A percentile compares a stretch with the other conserved stretches of the same genome.
Conservation (phyloP, 2,797 vertebrate genomes). For the Myotis pilosus region DNA sequence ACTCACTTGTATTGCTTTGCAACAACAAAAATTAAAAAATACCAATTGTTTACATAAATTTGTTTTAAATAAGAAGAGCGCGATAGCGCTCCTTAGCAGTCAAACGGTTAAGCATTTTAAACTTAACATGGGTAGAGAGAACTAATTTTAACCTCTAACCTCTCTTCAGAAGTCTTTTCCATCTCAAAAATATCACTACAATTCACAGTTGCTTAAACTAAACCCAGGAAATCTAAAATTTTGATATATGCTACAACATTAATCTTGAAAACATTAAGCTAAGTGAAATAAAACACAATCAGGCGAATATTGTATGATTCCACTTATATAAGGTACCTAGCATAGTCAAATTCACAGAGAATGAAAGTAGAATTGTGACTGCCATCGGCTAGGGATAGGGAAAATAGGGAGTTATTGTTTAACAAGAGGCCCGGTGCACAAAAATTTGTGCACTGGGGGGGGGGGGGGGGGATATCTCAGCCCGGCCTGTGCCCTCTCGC, state of each 20-base stretch:
- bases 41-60: too few relatives aligned
- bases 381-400: not conserved
- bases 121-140: not conserved
- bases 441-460: too few relatives aligned
- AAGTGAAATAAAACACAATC: slow-evolving; percentile 43
- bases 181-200: slow-evolving; percentile 16
- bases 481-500: too few relatives aligned
- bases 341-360: not conserved
- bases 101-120: slow-evolving; percentile 11
- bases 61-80: too few relatives aligned
- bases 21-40: too few relatives aligned
- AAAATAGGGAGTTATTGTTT: not conserved
- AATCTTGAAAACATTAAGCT: slow-evolving; percentile 23
- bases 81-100: too few relatives aligned
- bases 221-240: slow-evolving; percentile 34
- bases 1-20: too few relatives aligned
- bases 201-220: slow-evolving; percentile 40
- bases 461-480: too few relatives aligned
- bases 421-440: not conserved
- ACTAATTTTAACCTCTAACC: not conserved
- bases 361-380: not conserved
- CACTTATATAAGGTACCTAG: not conserved
- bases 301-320: not conserved
- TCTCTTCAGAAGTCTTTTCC: slow-evolving; percentile 5
- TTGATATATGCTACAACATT: not conserved